A percentile compares a stretch with the other conserved stretches of the same genome.
phyloP scores from a whole-genome alignment of 2,797 vertebrate genomes.

The Sebastes oblongus region DNA sequence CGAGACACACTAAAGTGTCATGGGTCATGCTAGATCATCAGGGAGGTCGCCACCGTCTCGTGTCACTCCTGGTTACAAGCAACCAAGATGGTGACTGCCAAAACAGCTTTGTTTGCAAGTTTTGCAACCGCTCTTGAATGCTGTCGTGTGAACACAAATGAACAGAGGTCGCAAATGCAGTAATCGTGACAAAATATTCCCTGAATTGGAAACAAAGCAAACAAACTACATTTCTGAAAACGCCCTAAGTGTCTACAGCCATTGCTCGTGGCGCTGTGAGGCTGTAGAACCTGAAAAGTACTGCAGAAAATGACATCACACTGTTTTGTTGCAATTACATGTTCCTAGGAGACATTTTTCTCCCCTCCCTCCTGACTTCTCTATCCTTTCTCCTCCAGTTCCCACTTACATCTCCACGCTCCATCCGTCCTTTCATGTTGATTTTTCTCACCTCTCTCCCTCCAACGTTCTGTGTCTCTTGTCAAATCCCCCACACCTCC shows the following conservation, averaged over 20 bases:
- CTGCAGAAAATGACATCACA: not conserved
- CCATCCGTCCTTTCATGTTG: not conserved
- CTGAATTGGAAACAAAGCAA: not conserved
- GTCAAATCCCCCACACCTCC: not conserved
- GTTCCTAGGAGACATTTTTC: not conserved
- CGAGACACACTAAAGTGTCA: not conserved
- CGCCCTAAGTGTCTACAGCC: not conserved
- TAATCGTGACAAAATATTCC: not conserved
- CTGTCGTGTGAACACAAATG: not conserved
- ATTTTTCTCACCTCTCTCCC: constrained; percentile 15
- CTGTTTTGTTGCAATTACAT: not conserved
- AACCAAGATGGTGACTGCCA: too few relatives aligned
- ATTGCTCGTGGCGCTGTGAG: not conserved
- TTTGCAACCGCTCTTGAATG: not conserved
- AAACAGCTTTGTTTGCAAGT: too few relatives aligned
- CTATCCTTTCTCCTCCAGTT: not conserved
- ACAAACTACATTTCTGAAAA: not conserved
- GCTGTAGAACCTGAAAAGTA: not conserved
- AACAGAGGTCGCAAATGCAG: not conserved
- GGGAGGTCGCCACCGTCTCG: not conserved
- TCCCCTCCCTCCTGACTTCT: not conserved
- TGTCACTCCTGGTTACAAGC: too few relatives aligned
- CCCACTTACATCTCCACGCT: not conserved
- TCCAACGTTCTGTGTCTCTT: not conserved
- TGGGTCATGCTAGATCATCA: not conserved